phyloP scores from a whole-genome alignment of 2,797 vertebrate genomes.

The Poecilia velifera region DNA sequence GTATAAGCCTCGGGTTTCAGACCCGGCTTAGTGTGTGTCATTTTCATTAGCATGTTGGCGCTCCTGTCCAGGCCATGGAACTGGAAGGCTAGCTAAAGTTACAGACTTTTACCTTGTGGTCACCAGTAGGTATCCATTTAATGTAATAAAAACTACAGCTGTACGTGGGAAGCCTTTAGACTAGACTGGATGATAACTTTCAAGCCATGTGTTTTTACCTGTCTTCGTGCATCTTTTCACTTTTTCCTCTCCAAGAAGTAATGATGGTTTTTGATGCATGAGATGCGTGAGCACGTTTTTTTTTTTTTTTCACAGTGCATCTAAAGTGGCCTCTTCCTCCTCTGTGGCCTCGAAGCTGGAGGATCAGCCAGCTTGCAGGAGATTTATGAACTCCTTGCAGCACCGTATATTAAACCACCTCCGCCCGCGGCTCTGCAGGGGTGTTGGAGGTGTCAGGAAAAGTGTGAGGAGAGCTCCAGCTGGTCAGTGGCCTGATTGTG shows the following conservation, averaged over 20 bases:
- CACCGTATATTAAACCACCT: slow-evolving; percentile 74
- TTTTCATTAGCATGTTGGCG: slow-evolving; percentile 72
- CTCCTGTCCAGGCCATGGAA: slow-evolving; percentile 42
- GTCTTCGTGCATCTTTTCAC: neutral
- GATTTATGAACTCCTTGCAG: slow-evolving; percentile 78
- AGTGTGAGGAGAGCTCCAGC: slow-evolving; percentile 74
- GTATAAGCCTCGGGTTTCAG: slow-evolving; percentile 69
- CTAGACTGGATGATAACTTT: neutral
- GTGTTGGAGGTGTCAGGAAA: slow-evolving; percentile 77
- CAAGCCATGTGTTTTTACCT: neutral
- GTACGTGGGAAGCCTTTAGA: neutral
- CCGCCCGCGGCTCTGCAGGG: slow-evolving; percentile 77
- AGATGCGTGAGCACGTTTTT: slow-evolving; percentile 5
- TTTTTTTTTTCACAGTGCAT: slow-evolving; percentile 33
- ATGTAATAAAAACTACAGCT: slow-evolving; percentile 14
- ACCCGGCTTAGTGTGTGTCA: slow-evolving; percentile 56
- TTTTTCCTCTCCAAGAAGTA: neutral
- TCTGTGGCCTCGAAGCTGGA: slow-evolving; percentile 45
- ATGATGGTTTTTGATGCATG: slow-evolving; percentile 7
- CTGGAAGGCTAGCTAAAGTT: slow-evolving; percentile 62
- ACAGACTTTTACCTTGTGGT: slow-evolving; percentile 40
- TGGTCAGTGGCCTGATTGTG: slow-evolving; percentile 77
- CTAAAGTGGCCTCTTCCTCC: slow-evolving; percentile 39
- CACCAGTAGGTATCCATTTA: slow-evolving; percentile 39
- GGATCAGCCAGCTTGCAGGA: slow-evolving; percentile 59